Percentiles rank a stretch among this genome's conserved stretches.
phyloP scores from a whole-genome alignment of 92 coral and sea anemone species.

The Micromussa lordhowensis region DNA sequence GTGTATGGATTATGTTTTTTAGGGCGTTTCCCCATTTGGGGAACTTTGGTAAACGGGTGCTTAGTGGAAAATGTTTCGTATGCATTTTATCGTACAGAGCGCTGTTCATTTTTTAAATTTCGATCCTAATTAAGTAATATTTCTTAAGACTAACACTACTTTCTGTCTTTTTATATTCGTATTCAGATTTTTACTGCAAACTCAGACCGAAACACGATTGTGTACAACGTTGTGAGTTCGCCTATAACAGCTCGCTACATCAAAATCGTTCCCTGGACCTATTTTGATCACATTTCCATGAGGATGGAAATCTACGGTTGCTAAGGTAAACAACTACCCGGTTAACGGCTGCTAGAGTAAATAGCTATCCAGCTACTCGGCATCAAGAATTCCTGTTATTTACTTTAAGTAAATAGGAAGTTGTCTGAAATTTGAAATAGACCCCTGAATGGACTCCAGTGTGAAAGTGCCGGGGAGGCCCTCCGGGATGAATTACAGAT shows the following conservation, averaged over 20 bases:
- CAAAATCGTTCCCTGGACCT: neutral
- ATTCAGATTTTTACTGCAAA: constrained; percentile 9
- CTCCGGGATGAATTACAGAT: too few species aligned
- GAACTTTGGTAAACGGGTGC: too few species aligned
- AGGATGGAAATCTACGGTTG: constrained; percentile 12
- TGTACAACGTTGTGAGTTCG: neutral
- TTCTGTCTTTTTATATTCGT: neutral
- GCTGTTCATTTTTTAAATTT: too few species aligned
- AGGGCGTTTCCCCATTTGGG: too few species aligned
- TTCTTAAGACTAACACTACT: neutral
- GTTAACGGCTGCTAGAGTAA: too few species aligned
- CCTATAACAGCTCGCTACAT: constrained; percentile 1
- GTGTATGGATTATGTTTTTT: too few species aligned
- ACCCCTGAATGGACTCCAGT: too few species aligned
- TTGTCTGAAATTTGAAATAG: too few species aligned
- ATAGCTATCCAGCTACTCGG: neutral
- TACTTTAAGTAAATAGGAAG: neutral
- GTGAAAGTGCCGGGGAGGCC: too few species aligned
- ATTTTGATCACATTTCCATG: neutral
- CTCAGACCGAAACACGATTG: constrained; percentile 1
- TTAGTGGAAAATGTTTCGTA: neutral
- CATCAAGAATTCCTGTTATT: too few species aligned
- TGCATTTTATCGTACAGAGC: neutral
- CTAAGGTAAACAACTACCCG: neutral
- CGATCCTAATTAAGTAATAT: neutral